These are phyloP conservation scores for Dreissena rostriformis DNA, from an alignment of 1,140 invertebrate genomes.

Conservation along the genomic window DNA sequence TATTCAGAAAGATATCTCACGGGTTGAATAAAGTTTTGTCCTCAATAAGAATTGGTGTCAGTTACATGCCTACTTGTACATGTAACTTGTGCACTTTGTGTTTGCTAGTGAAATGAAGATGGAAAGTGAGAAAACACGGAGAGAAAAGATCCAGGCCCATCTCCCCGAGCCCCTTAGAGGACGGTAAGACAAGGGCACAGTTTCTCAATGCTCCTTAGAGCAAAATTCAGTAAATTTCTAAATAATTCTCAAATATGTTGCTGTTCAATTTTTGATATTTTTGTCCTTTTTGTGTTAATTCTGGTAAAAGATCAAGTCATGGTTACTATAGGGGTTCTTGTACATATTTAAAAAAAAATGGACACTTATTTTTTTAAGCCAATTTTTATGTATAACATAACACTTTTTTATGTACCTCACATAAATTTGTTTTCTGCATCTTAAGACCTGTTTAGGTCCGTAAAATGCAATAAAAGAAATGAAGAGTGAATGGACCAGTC, in stretches of 20 bases:
- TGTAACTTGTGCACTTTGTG: neutral
- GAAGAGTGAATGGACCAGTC: neutral
- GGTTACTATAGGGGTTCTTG: no score
- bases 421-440: no score
- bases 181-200: constrained; percentile 60
- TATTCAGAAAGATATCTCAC: neutral
- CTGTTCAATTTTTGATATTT: no score
- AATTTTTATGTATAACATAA: no score
- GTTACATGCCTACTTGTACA: neutral
- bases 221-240: neutral
- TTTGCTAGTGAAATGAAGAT: constrained; percentile 66
- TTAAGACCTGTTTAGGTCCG: neutral
- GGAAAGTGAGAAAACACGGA: constrained; percentile 70
- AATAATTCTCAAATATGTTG: neutral
- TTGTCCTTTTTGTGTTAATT: no score
- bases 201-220: neutral
- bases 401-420: no score
- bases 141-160: constrained; percentile 67
- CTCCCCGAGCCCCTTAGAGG: constrained; percentile 75
- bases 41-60: neutral
- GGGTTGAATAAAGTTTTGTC: neutral
- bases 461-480: neutral
- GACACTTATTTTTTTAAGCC: no score
- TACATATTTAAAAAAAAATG: no score
- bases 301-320: no score